Conservation (phyloP, 2,113 vertebrate genomes). For the Rhinolophus ferrumequinum region DNA sequence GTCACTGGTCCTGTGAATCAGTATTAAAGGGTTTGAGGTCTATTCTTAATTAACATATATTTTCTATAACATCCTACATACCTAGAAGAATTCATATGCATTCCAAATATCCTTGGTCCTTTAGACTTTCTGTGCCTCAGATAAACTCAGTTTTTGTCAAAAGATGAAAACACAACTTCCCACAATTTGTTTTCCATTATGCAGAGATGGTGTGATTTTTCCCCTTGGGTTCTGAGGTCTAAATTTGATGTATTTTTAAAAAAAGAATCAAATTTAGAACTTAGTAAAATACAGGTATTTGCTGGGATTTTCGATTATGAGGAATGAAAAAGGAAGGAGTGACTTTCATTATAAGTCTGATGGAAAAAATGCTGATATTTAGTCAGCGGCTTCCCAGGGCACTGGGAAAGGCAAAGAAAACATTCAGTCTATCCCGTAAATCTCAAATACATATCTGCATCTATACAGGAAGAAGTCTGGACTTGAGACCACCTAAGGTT, state of each 20-base stretch:
- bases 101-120: not conserved
- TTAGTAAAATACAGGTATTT: not conserved
- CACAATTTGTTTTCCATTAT: constrained; percentile 18
- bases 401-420: not conserved
- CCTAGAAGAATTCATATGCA: not conserved
- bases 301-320: not conserved
- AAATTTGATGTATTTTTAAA: not conserved
- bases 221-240: not conserved
- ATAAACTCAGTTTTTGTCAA: not conserved
- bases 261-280: constrained; percentile 22
- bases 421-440: not conserved
- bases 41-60: not conserved
- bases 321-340: not conserved
- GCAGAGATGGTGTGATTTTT: not conserved
- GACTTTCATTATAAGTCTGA: not conserved
- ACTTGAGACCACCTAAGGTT: not conserved
- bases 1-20: not conserved
- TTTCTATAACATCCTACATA: not conserved
- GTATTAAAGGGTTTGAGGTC: not conserved
- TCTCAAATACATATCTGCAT: not conserved
- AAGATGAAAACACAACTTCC: not conserved
- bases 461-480: not conserved
- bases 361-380: not conserved
- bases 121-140: not conserved
- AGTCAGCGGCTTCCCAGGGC: not conserved